These are phyloP conservation scores for Lymantria dispar DNA, from an alignment of 2,888 invertebrate genomes.

Conservation along the genomic window DNA sequence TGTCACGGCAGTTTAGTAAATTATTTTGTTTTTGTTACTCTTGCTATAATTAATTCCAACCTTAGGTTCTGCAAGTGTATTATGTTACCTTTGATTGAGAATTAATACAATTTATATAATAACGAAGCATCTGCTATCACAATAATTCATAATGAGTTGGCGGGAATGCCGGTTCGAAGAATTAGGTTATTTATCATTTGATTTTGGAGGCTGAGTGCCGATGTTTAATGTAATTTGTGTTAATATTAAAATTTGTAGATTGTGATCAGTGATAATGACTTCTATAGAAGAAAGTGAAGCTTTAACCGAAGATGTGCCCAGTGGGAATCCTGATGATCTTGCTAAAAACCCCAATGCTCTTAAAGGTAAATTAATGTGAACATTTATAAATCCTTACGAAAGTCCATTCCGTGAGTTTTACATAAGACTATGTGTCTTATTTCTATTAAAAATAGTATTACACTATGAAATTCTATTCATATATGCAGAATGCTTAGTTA, in stretches of 20 bases:
- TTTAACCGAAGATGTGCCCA: constrained; percentile 57
- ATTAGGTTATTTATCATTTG: constrained; percentile 28
- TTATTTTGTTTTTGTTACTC: too few relatives aligned
- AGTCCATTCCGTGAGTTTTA: too few relatives aligned
- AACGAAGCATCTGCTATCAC: not conserved
- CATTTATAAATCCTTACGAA: not conserved
- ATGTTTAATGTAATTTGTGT: not conserved
- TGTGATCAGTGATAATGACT: constrained; percentile 47
- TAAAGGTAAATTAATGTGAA: constrained; percentile 68
- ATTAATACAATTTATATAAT: not conserved
- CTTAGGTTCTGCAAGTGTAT: too few relatives aligned
- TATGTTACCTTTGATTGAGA: too few relatives aligned
- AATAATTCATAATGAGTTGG: constrained; percentile 38
- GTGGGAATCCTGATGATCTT: constrained; percentile 83
- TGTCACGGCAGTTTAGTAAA: constrained; percentile 15
- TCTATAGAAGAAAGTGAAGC: constrained; percentile 67
- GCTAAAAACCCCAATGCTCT: constrained; percentile 84
- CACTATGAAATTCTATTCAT: too few relatives aligned
- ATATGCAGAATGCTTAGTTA: too few relatives aligned
- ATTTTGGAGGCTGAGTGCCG: too few relatives aligned
- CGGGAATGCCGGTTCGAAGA: constrained; percentile 44
- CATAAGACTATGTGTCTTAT: too few relatives aligned
- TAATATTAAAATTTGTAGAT: constrained; percentile 8
- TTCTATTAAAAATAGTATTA: too few relatives aligned
- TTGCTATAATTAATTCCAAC: too few relatives aligned